phyloP scores from a whole-genome alignment of 1,140 invertebrate genomes.

The Drosophila repletoides region DNA sequence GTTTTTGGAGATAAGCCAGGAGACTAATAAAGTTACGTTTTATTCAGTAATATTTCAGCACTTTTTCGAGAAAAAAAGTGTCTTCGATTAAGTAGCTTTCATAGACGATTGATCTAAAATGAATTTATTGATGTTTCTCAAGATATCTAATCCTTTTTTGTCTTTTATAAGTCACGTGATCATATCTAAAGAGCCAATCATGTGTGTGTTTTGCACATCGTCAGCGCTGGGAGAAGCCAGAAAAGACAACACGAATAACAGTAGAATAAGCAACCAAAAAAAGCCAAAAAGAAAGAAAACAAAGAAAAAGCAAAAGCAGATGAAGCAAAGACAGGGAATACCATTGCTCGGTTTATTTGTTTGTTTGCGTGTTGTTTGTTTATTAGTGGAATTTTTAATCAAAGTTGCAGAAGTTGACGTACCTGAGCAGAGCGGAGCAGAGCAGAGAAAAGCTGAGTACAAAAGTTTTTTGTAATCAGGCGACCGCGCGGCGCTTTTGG shows the following conservation, averaged over 20 bases:
- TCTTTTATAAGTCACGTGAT: neutral
- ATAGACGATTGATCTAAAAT: neutral
- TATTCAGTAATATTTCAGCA: too few relatives aligned
- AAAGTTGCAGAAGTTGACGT: conserved; percentile 70
- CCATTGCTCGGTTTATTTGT: conserved; percentile 38
- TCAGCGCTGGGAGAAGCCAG: conserved; percentile 45
- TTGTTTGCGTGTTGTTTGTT: conserved; percentile 57
- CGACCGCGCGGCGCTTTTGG: conserved; percentile 52
- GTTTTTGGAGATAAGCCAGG: too few relatives aligned
- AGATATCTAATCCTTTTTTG: neutral
- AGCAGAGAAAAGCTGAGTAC: neutral
- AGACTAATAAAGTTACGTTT: too few relatives aligned
- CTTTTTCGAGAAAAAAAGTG: too few relatives aligned
- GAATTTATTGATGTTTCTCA: neutral
- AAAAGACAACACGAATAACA: conserved; percentile 12
- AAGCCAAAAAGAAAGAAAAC: neutral
- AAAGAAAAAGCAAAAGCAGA: conserved; percentile 9
- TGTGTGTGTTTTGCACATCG: conserved; percentile 28
- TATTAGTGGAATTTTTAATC: conserved; percentile 81
- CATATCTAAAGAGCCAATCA: conserved; percentile 12
- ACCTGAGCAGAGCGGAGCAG: conserved; percentile 32
- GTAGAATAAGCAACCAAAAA: neutral
- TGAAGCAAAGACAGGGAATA: conserved; percentile 23
- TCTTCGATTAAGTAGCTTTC: too few relatives aligned
- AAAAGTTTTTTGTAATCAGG: conserved; percentile 65